Evolutionary conservation across 2,797 vertebrate genomes (phyloP).

Genomic region (Enteromius radiatus): DNA sequence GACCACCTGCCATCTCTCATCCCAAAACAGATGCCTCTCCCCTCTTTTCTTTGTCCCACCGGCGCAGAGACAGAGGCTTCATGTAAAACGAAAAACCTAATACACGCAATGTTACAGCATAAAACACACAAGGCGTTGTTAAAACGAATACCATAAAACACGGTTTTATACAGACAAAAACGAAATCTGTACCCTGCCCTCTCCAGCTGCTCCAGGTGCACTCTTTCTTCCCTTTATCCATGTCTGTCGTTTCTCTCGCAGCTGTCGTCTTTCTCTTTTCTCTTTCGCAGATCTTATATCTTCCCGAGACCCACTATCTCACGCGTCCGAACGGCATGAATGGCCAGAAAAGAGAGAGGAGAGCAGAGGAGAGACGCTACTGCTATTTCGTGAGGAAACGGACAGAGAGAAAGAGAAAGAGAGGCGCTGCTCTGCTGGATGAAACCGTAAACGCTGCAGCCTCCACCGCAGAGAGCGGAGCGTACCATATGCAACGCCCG

Average conservation of each 20-base stretch:
- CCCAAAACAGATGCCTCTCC: slow-evolving; percentile 35
- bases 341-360: slow-evolving; percentile 63
- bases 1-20: slow-evolving; percentile 28
- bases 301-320: slow-evolving; percentile 73
- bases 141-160: background rate
- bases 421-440: slow-evolving; percentile 63
- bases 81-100: slow-evolving; percentile 7
- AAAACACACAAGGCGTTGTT: background rate
- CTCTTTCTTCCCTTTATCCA: slow-evolving; percentile 94
- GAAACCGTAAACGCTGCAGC: slow-evolving; percentile 82
- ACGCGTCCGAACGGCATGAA: slow-evolving; percentile 84
- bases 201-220: slow-evolving; percentile 96
- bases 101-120: background rate
- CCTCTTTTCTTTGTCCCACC: slow-evolving; percentile 31
- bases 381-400: background rate
- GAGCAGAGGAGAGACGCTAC: background rate
- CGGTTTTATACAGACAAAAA: slow-evolving; percentile 45
- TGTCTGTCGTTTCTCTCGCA: slow-evolving; percentile 65
- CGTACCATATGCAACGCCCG: slow-evolving; percentile 60
- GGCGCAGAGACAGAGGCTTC: background rate
- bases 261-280: slow-evolving; percentile 23
- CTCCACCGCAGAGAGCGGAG: slow-evolving; percentile 83
- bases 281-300: slow-evolving; percentile 67
- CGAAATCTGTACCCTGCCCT: slow-evolving; percentile 90
- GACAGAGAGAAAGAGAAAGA: background rate